Evolutionary conservation across 2,113 vertebrate species (phyloP).

Genomic region (Prionailurus bengalensis): DNA sequence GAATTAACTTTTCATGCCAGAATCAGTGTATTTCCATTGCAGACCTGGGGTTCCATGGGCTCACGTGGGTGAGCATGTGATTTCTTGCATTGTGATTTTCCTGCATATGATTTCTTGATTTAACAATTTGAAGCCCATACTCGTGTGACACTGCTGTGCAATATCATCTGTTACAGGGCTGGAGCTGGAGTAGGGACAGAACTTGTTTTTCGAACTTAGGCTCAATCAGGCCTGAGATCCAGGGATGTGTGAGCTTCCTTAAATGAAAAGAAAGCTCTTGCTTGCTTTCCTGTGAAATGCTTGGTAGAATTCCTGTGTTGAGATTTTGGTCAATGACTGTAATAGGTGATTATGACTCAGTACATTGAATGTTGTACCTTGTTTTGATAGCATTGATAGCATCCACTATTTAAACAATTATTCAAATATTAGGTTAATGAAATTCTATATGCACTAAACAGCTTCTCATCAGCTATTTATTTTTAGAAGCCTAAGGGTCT

Average conservation of each 20-base stretch:
- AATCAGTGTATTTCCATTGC: slow-evolving; percentile 23
- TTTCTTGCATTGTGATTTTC: neutral
- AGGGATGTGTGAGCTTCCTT: neutral
- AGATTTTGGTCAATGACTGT: neutral
- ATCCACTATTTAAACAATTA: slow-evolving; percentile 12
- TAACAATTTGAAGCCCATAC: slow-evolving; percentile 15
- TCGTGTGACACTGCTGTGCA: neutral
- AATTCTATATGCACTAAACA: neutral
- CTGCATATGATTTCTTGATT: neutral
- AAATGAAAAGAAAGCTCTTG: neutral
- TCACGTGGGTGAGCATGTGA: neutral
- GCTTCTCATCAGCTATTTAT: neutral
- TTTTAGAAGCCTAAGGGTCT: neutral
- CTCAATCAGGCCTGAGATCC: neutral
- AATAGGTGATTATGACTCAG: neutral
- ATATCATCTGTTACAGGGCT: neutral
- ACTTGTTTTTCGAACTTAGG: neutral
- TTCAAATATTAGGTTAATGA: slow-evolving; percentile 1
- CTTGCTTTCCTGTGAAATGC: neutral
- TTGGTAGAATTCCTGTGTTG: neutral
- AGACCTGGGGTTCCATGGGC: neutral
- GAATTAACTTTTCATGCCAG: slow-evolving; percentile 69
- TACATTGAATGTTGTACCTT: neutral
- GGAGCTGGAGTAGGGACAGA: neutral
- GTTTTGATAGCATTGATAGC: neutral